Base-by-base conservation (phyloP, 2,888 invertebrate genomes). In the Dastarcus helophoroides region DNA sequence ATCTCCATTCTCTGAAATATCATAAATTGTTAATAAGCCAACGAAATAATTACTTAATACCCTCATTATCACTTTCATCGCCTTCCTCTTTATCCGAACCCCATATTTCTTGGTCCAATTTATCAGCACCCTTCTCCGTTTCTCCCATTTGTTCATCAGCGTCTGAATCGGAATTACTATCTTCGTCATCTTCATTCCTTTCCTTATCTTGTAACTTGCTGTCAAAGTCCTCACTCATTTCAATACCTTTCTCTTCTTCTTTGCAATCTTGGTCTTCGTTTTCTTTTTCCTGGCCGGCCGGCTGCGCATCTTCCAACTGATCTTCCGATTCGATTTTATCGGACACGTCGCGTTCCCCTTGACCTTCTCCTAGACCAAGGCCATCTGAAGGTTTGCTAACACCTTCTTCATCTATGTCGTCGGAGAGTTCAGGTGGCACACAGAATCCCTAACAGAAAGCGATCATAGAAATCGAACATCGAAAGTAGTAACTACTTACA, bases 91-190 rank as follows among this genome's bases (percentile, higher is more conserved):
- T 79, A 50, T 91, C 89, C 3, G 84, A 83, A 3, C 80, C 81
- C 82, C 82, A 84, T 46, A 83, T 78, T 65, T 82, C 76, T 53
- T 83, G 75, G 47, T 84, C 82, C 10, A 82, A 53, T 40, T 79
- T 79, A 37, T 90, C 85, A 2, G 83, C 81, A n/a, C 75, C 79
- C 48, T 81, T 77, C 39, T 83, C 88, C 0, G 86, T 85, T 34
- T 97, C 90, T 12, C 94, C 97, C 89, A 97, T 93, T 68, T 95
- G 82, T 55, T 95, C 93, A 42, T 95, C 93, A 2, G 83, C 67
- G 43, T 95, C 84, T 11, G 85, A 80, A 38, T 82, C 72, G 14
- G 80, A 75, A 8, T 80, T 70, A 9, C 69, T 65, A 1, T 67
- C 62, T 8, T 79, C 69, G 1, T 73, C 65, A 0, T 73, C 73